Evolutionary conservation across 64 coral and sea anemone genomes (phyloP).

Genomic region (Pocillopora verrucosa): DNA sequence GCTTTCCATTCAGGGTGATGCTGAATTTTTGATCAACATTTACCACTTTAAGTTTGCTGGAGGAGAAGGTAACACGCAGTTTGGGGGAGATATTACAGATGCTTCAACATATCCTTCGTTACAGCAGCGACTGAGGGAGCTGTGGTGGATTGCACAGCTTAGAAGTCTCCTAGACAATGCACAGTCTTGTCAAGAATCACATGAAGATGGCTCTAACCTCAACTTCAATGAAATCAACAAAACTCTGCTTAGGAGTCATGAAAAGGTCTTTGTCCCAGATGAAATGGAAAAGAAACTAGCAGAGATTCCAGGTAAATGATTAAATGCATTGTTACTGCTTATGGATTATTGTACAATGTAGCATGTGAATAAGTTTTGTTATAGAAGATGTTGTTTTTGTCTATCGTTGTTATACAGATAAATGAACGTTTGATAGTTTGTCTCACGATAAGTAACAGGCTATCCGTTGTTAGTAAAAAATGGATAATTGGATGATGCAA

Average conservation of each 20-base stretch:
- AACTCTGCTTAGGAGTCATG: neutral
- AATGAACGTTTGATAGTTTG: no score
- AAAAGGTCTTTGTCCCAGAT: neutral
- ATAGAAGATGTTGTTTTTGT: no score
- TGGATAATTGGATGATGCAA: no score
- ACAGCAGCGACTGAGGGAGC: neutral
- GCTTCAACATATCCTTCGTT: constrained; percentile 8
- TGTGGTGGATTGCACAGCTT: neutral
- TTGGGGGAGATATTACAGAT: constrained; percentile 8
- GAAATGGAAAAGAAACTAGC: constrained; percentile 9
- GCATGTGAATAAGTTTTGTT: no score
- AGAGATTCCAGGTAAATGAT: constrained; percentile 21
- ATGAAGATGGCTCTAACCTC: neutral
- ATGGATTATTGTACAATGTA: neutral
- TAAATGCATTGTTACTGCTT: neutral
- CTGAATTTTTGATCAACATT: constrained; percentile 12
- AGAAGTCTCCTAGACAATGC: neutral
- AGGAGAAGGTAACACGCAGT: constrained; percentile 27
- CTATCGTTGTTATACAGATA: no score
- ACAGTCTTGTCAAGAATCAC: neutral
- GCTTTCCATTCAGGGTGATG: neutral
- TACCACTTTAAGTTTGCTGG: constrained; percentile 28
- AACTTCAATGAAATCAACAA: neutral
- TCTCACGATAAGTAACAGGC: no score
- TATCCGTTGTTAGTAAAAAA: no score